phyloP scores from a whole-genome alignment of 92 coral and sea anemone genomes.

The Diadumene lineata region DNA sequence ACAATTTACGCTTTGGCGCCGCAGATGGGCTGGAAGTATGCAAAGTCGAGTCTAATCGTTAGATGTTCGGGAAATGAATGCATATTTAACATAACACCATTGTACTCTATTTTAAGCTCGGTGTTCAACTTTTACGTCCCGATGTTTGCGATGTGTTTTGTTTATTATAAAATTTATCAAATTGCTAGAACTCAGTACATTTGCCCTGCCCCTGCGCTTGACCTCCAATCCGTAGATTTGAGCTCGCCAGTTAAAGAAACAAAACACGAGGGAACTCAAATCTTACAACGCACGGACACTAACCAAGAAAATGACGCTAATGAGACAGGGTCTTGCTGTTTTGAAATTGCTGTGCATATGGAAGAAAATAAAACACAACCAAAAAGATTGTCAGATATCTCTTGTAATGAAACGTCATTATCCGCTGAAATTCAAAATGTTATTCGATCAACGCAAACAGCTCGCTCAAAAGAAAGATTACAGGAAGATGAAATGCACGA shows the following conservation, averaged over 20 bases:
- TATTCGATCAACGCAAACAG: not conserved
- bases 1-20: conserved; percentile 62
- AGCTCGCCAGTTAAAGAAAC: not conserved
- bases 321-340: not conserved
- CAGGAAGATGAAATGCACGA: not conserved
- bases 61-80: conserved; percentile 1
- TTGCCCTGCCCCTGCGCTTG: conserved; percentile 21
- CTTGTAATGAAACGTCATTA: not conserved
- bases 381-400: not conserved
- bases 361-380: not conserved
- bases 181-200: conserved; percentile 36
- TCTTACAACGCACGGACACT: too few species aligned
- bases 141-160: conserved; percentile 36
- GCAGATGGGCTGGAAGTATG: conserved; percentile 59
- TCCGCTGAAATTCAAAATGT: not conserved
- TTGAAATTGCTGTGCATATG: not conserved
- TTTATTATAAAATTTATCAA: conserved; percentile 33
- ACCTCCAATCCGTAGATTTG: not conserved
- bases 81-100: conserved; percentile 9
- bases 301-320: not conserved
- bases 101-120: conserved; percentile 18
- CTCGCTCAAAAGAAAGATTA: not conserved
- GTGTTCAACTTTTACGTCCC: conserved; percentile 34
- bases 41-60: not conserved
- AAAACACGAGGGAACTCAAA: not conserved